phyloP scores from a whole-genome alignment of 2,113 vertebrate genomes.

The Pyxicephalus adspersus region DNA sequence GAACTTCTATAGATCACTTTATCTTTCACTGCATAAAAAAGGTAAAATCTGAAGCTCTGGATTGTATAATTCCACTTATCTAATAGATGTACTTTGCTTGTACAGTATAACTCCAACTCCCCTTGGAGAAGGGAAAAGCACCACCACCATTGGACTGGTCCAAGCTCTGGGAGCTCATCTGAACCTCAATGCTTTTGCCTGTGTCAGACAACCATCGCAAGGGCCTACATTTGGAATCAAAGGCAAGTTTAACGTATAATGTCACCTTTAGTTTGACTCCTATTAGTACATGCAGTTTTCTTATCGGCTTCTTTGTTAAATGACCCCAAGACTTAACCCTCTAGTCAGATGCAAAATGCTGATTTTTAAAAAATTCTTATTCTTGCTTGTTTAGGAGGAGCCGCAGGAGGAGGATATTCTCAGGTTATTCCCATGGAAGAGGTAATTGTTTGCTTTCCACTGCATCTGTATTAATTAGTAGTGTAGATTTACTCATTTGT shows the following conservation, averaged over 20 bases:
- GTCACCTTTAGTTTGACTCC: neutral
- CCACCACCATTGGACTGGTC: slow-evolving; percentile 91
- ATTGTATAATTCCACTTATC: too few species aligned
- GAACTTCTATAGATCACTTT: too few species aligned
- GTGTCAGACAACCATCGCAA: slow-evolving; percentile 96
- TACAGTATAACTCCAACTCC: slow-evolving; percentile 95
- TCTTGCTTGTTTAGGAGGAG: slow-evolving; percentile 82
- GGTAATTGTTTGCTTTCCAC: slow-evolving; percentile 73
- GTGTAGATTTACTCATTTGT: too few species aligned
- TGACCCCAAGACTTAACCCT: too few species aligned
- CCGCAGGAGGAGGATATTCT: slow-evolving; percentile 96
- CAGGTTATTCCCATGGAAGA: slow-evolving; percentile 98
- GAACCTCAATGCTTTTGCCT: slow-evolving; percentile 90
- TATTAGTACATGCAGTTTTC: too few species aligned
- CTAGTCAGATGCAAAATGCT: too few species aligned
- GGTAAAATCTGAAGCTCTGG: too few species aligned
- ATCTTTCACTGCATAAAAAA: too few species aligned
- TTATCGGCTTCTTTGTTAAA: too few species aligned
- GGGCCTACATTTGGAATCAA: slow-evolving; percentile 98
- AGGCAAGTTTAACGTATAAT: slow-evolving; percentile 70
- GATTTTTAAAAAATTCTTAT: slow-evolving; percentile 38
- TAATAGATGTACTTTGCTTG: slow-evolving; percentile 32
- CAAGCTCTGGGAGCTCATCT: slow-evolving; percentile 93
- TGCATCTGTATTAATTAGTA: too few species aligned
- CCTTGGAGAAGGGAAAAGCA: slow-evolving; percentile 96